Conservation (phyloP, 2,888 invertebrate genomes). For the Pachymerium ferrugineum region DNA sequence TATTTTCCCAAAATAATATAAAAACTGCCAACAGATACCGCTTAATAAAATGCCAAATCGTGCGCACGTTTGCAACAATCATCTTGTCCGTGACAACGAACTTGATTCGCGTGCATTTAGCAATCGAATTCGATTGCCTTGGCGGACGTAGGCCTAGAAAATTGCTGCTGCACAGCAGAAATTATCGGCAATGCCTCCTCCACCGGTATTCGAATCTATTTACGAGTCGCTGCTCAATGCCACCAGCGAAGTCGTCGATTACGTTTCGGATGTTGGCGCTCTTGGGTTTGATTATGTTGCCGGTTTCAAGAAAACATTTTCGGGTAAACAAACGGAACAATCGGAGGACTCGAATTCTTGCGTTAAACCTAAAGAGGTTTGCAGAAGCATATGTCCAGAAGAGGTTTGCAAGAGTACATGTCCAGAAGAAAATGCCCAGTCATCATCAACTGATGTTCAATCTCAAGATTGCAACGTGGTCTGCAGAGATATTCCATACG, state of each 20-base stretch:
- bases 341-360: neutral
- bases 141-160: neutral
- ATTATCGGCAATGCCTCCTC: neutral
- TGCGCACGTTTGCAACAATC: too few relatives aligned
- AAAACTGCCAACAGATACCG: too few relatives aligned
- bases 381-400: neutral
- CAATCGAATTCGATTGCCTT: constrained; percentile 5
- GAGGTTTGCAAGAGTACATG: too few relatives aligned
- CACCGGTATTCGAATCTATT: neutral
- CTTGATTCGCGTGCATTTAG: neutral
- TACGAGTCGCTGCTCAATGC: neutral
- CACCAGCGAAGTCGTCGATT: constrained; percentile 3
- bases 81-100: too few relatives aligned
- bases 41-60: too few relatives aligned
- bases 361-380: neutral
- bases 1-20: too few relatives aligned
- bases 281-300: neutral
- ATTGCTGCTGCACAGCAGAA: neutral
- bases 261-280: neutral
- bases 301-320: neutral
- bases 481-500: neutral
- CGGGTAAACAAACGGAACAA: neutral
- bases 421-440: too few relatives aligned
- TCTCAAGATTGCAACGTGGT: too few relatives aligned
- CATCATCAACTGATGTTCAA: too few relatives aligned